Base-by-base conservation (phyloP, 2,888 invertebrate genomes). In the Limnephilus auricula region DNA sequence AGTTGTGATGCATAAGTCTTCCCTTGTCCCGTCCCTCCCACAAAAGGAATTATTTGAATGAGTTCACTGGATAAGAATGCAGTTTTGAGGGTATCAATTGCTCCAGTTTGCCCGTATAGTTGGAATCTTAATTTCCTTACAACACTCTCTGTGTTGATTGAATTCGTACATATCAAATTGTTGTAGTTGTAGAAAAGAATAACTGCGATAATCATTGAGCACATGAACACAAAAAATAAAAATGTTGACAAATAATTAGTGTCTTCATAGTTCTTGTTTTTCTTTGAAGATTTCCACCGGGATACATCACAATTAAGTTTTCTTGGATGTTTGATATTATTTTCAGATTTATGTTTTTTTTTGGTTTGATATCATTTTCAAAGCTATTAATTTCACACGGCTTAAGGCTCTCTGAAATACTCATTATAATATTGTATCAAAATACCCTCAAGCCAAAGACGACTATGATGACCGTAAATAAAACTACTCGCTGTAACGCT, bases 1-100 rank as follows among this genome's bases (percentile, higher is more conserved):
- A 95, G 90, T 82, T 95, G 95, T n/a, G 94, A 93, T 34, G 95
- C 94, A 92, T 94, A 95, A 80, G 96, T 95, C 93, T 96, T 96
- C 0, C 96, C 96, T 5, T 95, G 95, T 89, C 96, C 96, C 79
- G 95, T 96, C 2, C 95, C 95, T 90, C 96, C 96, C 94, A 94
- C 95, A 18, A 96, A 93, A 92, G 95, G 94, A 87, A 96, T 90
- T 30, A 96, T 93, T 94, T 95, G 95, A 91, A 93, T 94, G 13
- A 91, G 93, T 15, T 93, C 94, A 15, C 34, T 85, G 13, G 79
- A 86, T 4, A 45, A 12, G 32, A 92, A 18, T 31, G 94, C 94
- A 34, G 94, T 93, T 78, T 95, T 92, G 89, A 96, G 93, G 65
- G 93, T 93, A 91, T 94, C 93, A 30, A 94, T 93, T 87, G 95